Evolutionary conservation across 2,888 invertebrate genomes (phyloP), one percentile per base, ranked within the genome.

Genomic region (Anaspis maculata): DNA sequence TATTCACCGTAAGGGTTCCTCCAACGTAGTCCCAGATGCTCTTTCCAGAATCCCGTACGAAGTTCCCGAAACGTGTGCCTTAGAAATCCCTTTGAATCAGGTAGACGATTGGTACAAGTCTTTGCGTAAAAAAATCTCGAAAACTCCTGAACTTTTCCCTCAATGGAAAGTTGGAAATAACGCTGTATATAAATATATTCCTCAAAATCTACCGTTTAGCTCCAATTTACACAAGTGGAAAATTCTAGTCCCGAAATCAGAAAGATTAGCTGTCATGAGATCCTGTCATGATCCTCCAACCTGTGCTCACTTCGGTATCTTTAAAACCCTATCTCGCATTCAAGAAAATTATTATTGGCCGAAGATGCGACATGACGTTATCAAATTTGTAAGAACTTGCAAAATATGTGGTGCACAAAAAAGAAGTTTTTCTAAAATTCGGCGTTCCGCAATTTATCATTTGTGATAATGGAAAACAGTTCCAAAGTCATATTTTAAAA

Each of bases 381-480:
- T 19, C 9, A 19, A 19, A 9, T 19, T 19, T 19, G 9, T 5
- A 5, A 5, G 19, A 19, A 19, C 5, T 9, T 19, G 19, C 9
- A 9, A 19, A 6, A 19, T 9, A 6, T 19, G 19, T 19, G 19
- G 6, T 5, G 5, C 19, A 19, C 19, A 19, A 15, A 27, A 15
- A n/a, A 10, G 3, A n/a, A 26, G 9, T 10, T n/a, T 26, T 26
- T n/a, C 13, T 13, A 7, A n/a, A 9, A 7, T 26, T 11, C 14
- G 26, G 26, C 7, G 26, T 26, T 5, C 26, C 26, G 3, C 26
- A 26, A n/a, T 24, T 13, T 9, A 12, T 12, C 13, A 26, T 26
- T 7, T 13, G 13, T 5, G 26, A 26, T 12, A 26, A 26, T 12
- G 13, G 26, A 5, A 12, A 5, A 3, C 26, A 10, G 10, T 10